Conservation (phyloP, 2,888 invertebrate species). For the Hyposoter didymator region DNA sequence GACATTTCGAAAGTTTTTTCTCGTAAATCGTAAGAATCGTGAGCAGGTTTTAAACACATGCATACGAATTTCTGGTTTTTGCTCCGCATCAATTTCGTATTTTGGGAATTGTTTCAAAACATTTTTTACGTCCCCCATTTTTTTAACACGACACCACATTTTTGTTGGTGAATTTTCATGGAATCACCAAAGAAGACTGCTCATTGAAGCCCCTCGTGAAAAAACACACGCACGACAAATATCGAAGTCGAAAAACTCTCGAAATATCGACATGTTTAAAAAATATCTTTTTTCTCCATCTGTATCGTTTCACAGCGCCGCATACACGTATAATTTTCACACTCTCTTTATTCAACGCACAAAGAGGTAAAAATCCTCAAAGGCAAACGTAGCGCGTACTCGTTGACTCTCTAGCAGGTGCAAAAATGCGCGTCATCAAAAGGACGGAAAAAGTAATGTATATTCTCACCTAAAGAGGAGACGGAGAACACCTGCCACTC, state of each 20-base stretch:
- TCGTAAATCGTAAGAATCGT: background rate
- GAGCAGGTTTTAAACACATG: no score
- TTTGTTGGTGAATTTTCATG: background rate
- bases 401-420: slow-evolving; percentile 62
- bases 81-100: background rate
- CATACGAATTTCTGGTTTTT: background rate
- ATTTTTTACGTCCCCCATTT: background rate
- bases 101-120: background rate
- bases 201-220: background rate
- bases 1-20: background rate
- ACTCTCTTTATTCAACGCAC: slow-evolving; percentile 1
- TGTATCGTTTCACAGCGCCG: background rate
- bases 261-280: background rate
- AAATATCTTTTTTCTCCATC: background rate
- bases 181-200: background rate
- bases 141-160: background rate
- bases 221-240: background rate
- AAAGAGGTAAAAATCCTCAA: slow-evolving; percentile 21
- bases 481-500: slow-evolving; percentile 61
- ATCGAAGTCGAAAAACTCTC: background rate
- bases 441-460: slow-evolving; percentile 43
- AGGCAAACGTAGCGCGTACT: slow-evolving; percentile 17
- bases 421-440: slow-evolving; percentile 48
- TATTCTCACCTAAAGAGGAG: slow-evolving; percentile 56
- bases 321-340: slow-evolving; percentile 13